Conservation (phyloP, 2,797 vertebrate species). For the Tokudaia tokunoshimensis region DNA sequence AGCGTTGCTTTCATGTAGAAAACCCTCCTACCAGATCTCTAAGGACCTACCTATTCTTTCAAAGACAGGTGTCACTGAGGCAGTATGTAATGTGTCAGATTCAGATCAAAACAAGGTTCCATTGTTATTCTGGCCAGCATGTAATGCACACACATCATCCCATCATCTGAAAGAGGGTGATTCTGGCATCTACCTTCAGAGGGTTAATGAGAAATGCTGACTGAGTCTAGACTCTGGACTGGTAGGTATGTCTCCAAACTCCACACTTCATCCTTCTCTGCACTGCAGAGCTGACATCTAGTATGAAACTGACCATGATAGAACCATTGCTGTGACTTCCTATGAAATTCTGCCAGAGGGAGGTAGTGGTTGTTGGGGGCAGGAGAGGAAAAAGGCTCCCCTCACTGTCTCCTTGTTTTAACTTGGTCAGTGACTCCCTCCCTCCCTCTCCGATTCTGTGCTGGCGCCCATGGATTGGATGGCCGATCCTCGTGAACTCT, state of each 20-base stretch:
- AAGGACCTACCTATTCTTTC: not conserved
- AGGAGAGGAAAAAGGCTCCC: not conserved
- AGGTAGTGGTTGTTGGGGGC: not conserved
- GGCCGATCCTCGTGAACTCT: not conserved
- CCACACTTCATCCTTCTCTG: not conserved
- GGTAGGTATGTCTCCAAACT: not conserved
- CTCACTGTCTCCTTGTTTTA: not conserved
- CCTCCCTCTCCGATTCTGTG: rapidly evolving
- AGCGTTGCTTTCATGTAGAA: not conserved
- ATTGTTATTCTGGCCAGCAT: not conserved
- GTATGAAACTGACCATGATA: not conserved
- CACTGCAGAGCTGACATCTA: not conserved
- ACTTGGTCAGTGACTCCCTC: not conserved
- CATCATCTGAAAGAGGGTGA: not conserved
- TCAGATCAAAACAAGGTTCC: not conserved
- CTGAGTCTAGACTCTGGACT: not conserved
- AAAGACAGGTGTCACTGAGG: not conserved
- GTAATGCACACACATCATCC: not conserved
- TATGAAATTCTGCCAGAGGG: not conserved
- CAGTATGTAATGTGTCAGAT: not conserved
- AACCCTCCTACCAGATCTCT: not conserved
- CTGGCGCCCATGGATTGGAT: not conserved
- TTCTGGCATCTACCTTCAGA: not conserved
- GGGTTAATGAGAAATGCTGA: not conserved
- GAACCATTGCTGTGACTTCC: not conserved